Evolutionary conservation across 2,797 vertebrate species (phyloP).

Genomic region (Ctenopoma kingsleyae): DNA sequence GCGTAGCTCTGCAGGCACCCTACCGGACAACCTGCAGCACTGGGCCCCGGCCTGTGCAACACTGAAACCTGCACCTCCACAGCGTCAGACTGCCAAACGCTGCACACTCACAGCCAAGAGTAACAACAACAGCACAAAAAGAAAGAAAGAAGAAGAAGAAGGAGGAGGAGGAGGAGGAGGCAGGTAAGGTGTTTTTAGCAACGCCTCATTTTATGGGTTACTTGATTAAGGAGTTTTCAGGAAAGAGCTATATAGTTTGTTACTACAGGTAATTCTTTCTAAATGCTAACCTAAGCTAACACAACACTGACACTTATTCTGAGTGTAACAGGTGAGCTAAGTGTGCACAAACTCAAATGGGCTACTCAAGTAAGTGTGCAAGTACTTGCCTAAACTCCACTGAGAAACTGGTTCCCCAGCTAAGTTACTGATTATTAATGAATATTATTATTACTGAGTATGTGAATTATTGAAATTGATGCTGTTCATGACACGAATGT

Average conservation of each 20-base stretch:
- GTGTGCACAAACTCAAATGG: background rate
- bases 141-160: no score
- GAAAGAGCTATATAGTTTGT: background rate
- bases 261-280: background rate
- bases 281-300: background rate
- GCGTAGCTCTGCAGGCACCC: constrained; percentile 76
- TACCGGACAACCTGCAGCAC: constrained; percentile 82
- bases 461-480: no score
- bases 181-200: background rate
- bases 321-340: background rate
- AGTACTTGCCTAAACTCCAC: no score
- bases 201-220: background rate
- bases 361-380: no score
- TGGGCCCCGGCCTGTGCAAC: constrained; percentile 69
- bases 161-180: no score
- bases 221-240: background rate
- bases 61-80: constrained; percentile 51
- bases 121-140: background rate
- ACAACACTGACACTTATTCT: background rate
- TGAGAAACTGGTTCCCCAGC: background rate
- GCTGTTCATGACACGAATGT: background rate
- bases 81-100: constrained; percentile 4
- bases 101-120: constrained; percentile 21
- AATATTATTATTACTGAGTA: no score
- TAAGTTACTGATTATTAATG: background rate